Conservation (phyloP, 2,797 vertebrate species). For the Borostomias antarcticus region DNA sequence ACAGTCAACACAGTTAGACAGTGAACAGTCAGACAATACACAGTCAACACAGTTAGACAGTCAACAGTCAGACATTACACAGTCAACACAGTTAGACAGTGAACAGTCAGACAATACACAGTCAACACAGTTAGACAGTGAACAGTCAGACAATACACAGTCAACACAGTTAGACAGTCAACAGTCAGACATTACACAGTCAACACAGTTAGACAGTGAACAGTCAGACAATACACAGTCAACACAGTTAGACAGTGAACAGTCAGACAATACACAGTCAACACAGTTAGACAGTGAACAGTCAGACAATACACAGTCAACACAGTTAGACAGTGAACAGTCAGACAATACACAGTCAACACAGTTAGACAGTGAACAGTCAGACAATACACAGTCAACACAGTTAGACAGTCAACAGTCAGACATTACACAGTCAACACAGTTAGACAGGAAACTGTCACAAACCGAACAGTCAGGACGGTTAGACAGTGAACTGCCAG, state of each 20-base stretch:
- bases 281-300: neutral
- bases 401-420: neutral
- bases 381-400: neutral
- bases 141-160: neutral
- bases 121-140: neutral
- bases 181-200: neutral
- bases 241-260: neutral
- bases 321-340: neutral
- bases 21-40: neutral
- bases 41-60: neutral
- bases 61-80: neutral
- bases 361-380: neutral
- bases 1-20: neutral
- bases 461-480: neutral
- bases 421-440: neutral
- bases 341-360: neutral
- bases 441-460: neutral
- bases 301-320: neutral
- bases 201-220: no score
- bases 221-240: neutral
- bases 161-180: neutral
- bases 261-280: neutral
- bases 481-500: neutral
- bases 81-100: neutral
- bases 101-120: neutral